Base-by-base conservation (phyloP, 2,888 invertebrate species). In the Prosopocoilus inquinatus region DNA sequence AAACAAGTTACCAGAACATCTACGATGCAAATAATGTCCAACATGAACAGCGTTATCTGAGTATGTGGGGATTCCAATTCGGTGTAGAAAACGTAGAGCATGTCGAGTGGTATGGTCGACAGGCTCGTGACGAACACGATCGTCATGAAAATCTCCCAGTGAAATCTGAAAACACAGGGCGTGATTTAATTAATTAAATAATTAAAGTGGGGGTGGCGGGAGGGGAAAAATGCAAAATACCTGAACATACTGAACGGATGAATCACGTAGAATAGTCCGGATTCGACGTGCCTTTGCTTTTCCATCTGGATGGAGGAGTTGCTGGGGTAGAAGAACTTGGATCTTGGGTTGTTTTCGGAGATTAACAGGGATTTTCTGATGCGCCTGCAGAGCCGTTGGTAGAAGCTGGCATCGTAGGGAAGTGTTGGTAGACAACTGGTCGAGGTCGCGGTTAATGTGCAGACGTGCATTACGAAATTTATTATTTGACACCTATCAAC, bases 221-320 rank as follows among this genome's bases (percentile, higher is more conserved):
- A 2, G 5, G 16, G 16, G 16, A n/a, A n/a, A n/a, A n/a, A n/a
- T n/a, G n/a, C n/a, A 28, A 28, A 28, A 50, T 70, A 64, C 53
- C 62, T 57, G 32, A 64, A 62, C 8, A 46, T 35, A 55, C 78
- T 78, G 70, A 75, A 78, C 2, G 79, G 79, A 59, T 79, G 79
- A 61, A 73, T 71, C 9, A 75, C 61, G 41, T 67, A 61, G 59
- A 64, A 62, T 53, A 63, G 53, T 2, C 65, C 58, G 1, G 62
- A 36, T 11, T 43, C 44, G 3, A 68, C 20, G 55, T 76, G 76
- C 0, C 75, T 64, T 15, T 61, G 67, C 33, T 70, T 68, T 64
- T 78, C 78, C 13, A 58, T 32, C 64, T 2, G 69, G 69, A 59
- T 66, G 46, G 59, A 66, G 58, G 47, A 66, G 65, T 57, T 72